Percentiles rank a stretch among this genome's conserved stretches.
Conservation (phyloP, 2,797 vertebrate genomes). For the Catostomus latipinnis region DNA sequence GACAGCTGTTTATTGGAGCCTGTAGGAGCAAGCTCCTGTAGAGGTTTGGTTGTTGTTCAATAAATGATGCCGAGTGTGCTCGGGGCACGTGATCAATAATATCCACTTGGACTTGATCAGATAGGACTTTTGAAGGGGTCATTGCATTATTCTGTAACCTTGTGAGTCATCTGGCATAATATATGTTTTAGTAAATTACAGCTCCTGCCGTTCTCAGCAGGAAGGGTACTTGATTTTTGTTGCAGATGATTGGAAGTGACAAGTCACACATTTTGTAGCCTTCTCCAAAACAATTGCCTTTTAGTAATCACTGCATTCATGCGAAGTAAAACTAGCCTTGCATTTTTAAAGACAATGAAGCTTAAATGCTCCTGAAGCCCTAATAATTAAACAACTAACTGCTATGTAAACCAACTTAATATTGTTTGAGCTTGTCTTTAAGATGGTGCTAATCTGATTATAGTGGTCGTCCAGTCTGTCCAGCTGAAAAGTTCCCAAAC, state of each 20-base stretch:
- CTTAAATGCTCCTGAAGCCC: not conserved
- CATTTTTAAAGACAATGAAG: conserved; percentile 4
- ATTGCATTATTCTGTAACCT: conserved; percentile 2
- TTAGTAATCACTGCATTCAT: not conserved
- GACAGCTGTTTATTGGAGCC: conserved; percentile 68
- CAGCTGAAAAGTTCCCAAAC: no score
- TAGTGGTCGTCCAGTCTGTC: no score
- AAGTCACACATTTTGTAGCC: not conserved
- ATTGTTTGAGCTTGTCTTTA: no score
- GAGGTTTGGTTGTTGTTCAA: conserved; percentile 23
- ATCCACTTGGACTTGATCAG: conserved; percentile 3
- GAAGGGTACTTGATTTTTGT: not conserved
- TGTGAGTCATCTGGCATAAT: conserved; percentile 5
- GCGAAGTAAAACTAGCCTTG: not conserved
- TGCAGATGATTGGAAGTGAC: not conserved
- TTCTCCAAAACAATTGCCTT: not conserved
- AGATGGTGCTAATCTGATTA: no score
- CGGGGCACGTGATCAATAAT: conserved; percentile 12
- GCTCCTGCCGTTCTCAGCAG: not conserved
- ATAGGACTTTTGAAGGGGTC: conserved; percentile 2
- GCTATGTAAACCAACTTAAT: no score
- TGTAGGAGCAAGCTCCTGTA: conserved; percentile 52
- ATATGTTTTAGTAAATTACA: conserved; percentile 35
- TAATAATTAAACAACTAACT: no score
- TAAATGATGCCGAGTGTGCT: conserved; percentile 31